These are phyloP conservation scores for Stegana nigrithorax DNA, from an alignment of 2,888 invertebrate species.

Conservation along the genomic window DNA sequence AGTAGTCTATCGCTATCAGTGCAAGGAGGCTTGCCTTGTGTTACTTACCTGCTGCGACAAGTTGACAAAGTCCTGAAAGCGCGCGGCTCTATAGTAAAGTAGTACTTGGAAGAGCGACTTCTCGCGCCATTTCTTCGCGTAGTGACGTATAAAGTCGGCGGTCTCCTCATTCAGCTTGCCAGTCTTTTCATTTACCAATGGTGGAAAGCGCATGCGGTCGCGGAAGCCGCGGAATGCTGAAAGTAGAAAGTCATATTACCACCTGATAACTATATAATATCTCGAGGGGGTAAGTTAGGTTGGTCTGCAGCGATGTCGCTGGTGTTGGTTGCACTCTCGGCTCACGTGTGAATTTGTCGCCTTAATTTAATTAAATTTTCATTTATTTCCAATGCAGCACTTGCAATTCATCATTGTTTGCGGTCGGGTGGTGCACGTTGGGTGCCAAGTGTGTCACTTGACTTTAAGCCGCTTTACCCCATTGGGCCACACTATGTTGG, in stretches of 20 bases:
- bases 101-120: conserved; percentile 86
- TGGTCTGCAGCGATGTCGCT: neutral
- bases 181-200: conserved; percentile 73
- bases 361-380: conserved; percentile 69
- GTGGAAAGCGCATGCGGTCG: conserved; percentile 75
- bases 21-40: neutral
- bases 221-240: conserved; percentile 80
- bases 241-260: conserved; percentile 21
- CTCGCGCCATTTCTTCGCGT: conserved; percentile 84
- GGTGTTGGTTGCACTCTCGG: neutral
- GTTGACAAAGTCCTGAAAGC: conserved; percentile 85
- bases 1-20: neutral
- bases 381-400: conserved; percentile 64
- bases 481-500: too few relatives aligned
- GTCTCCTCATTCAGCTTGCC: conserved; percentile 78
- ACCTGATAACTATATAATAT: neutral
- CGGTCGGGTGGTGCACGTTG: conserved; percentile 20
- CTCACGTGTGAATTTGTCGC: conserved; percentile 39
- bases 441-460: neutral
- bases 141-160: conserved; percentile 79
- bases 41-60: conserved; percentile 84
- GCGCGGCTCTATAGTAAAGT: conserved; percentile 83
- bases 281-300: neutral
- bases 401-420: conserved; percentile 49
- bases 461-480: conserved; percentile 1